Percentiles rank a stretch among this genome's conserved stretches.
phyloP scores from a whole-genome alignment of 2,113 vertebrate genomes.

The Polypterus senegalus region DNA sequence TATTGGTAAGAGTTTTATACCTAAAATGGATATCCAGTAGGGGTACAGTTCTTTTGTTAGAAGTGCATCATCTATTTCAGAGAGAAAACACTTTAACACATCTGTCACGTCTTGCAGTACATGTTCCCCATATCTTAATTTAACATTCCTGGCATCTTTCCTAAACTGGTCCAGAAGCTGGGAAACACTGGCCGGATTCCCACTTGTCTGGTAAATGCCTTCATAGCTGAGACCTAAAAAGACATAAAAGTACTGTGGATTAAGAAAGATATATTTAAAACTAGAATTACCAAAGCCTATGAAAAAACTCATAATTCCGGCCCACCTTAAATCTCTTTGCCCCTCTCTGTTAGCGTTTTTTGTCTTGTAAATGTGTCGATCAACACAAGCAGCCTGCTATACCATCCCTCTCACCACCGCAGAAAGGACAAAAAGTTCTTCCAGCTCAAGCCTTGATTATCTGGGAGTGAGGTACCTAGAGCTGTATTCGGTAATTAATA shows the following conservation, averaged over 20 bases:
- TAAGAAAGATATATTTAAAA: too few relatives aligned
- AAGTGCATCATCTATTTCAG: conserved; percentile 71
- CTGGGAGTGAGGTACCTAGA: too few relatives aligned
- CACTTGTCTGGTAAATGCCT: conserved; percentile 68
- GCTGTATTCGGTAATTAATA: too few relatives aligned
- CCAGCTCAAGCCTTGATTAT: too few relatives aligned
- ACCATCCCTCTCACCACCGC: too few relatives aligned
- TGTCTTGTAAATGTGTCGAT: too few relatives aligned
- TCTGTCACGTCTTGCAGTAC: conserved; percentile 76
- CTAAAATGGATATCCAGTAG: conserved; percentile 84
- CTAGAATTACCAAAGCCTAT: too few relatives aligned
- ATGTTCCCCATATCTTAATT: conserved; percentile 71
- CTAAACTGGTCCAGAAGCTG: conserved; percentile 73
- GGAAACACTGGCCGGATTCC: conserved; percentile 49
- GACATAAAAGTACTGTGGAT: not conserved
- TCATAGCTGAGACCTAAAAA: conserved; percentile 70
- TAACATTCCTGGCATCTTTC: conserved; percentile 79
- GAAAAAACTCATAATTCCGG: too few relatives aligned
- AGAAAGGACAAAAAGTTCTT: too few relatives aligned
- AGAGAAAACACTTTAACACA: conserved; percentile 75
- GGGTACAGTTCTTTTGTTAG: conserved; percentile 92
- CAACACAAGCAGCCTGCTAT: too few relatives aligned
- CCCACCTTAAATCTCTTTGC: too few relatives aligned
- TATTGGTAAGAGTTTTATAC: conserved; percentile 34
- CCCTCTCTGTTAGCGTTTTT: too few relatives aligned